A percentile compares a stretch with the other conserved stretches of the same genome.
phyloP scores from a whole-genome alignment of 2,797 vertebrate genomes.

The Enteromius radiatus region DNA sequence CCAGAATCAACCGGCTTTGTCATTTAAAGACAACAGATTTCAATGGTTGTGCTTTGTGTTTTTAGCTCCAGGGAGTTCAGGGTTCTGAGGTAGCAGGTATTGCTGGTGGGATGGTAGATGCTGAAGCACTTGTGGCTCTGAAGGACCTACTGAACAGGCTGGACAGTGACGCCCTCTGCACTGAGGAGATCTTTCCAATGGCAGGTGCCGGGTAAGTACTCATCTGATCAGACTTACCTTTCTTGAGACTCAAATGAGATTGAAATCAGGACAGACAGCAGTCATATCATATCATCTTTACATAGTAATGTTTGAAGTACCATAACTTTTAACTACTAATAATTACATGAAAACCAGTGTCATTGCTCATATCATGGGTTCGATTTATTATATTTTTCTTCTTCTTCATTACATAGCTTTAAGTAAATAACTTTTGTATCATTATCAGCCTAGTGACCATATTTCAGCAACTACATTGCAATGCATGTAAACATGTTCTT shows the following conservation, averaged over 20 bases:
- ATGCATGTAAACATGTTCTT: background rate
- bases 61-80: conserved; percentile 84
- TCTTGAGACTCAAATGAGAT: background rate
- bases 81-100: conserved; percentile 87
- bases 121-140: conserved; percentile 90
- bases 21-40: background rate
- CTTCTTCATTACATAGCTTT: background rate
- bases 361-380: background rate
- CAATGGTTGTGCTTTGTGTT: conserved; percentile 44
- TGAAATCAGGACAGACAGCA: background rate
- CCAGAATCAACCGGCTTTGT: background rate
- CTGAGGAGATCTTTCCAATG: conserved; percentile 93
- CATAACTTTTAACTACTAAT: background rate
- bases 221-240: background rate
- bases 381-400: background rate
- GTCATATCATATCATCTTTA: background rate
- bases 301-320: background rate
- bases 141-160: conserved; percentile 93
- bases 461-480: background rate
- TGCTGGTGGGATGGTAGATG: conserved; percentile 92
- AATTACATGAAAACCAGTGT: background rate
- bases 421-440: background rate
- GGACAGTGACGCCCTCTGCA: conserved; percentile 90
- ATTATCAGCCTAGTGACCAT: background rate
- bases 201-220: conserved; percentile 75